A percentile compares a stretch with the other conserved stretches of the same genome.
These are phyloP conservation scores for Spizaetus ornatus DNA, from an alignment of 2,113 vertebrate genomes.

Conservation along the genomic window DNA sequence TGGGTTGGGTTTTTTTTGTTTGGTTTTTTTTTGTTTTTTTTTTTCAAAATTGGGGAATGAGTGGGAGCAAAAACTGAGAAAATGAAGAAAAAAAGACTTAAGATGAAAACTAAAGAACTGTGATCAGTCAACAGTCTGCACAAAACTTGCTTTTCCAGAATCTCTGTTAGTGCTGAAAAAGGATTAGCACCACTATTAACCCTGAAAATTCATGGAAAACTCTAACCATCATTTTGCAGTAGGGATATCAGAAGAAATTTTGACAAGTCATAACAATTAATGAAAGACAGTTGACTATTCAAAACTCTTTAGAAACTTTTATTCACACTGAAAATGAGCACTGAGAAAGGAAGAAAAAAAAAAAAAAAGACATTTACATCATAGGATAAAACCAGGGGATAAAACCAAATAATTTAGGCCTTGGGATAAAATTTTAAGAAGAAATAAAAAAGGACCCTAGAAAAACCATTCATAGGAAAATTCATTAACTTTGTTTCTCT, in stretches of 20 bases:
- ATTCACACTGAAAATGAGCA: background rate
- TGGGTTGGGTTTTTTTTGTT: no score
- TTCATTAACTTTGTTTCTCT: background rate
- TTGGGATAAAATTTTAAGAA: background rate
- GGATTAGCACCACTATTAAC: background rate
- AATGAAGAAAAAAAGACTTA: background rate
- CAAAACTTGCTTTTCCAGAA: background rate
- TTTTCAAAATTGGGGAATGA: background rate
- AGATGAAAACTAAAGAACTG: background rate
- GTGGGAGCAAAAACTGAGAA: background rate
- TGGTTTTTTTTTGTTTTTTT: accelerated
- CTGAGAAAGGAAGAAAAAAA: background rate
- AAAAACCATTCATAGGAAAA: background rate
- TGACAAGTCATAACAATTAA: background rate
- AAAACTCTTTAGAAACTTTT: background rate
- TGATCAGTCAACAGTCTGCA: background rate
- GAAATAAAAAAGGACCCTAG: background rate
- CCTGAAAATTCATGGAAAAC: background rate
- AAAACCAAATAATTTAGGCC: background rate
- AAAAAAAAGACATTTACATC: background rate
- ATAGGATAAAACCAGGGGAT: background rate
- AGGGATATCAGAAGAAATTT: background rate
- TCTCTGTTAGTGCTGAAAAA: background rate
- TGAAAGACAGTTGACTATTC: background rate
- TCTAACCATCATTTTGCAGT: background rate